Conservation (phyloP, 2,888 invertebrate genomes). For the Cheilosia soror region DNA sequence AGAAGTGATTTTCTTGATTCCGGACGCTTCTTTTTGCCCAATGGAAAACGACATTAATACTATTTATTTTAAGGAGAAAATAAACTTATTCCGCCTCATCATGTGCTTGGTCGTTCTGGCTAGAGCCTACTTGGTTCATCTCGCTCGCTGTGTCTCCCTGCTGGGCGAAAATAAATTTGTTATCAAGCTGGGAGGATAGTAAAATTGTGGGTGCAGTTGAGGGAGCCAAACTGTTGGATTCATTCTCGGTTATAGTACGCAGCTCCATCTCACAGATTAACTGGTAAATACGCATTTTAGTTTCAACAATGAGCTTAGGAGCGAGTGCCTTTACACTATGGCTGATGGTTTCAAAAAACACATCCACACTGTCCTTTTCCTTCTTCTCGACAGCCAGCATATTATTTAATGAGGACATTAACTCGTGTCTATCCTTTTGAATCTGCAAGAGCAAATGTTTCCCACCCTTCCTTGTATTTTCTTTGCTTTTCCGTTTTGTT, state of each 20-base stretch:
- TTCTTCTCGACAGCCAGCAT: slow-evolving; percentile 76
- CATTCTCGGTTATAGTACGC: slow-evolving; percentile 77
- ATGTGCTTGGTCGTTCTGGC: slow-evolving; percentile 45
- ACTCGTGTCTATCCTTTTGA: slow-evolving; percentile 81
- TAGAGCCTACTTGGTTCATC: slow-evolving; percentile 61
- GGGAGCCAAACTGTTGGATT: slow-evolving; percentile 19
- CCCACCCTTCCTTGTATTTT: slow-evolving; percentile 76
- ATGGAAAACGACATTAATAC: too few relatives aligned
- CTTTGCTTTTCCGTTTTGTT: slow-evolving; percentile 1
- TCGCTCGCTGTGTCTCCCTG: slow-evolving; percentile 15
- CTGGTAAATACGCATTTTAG: slow-evolving; percentile 78
- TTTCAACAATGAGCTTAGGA: slow-evolving; percentile 78
- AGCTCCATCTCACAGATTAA: slow-evolving; percentile 78
- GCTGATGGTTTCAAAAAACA: slow-evolving; percentile 78
- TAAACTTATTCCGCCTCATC: slow-evolving; percentile 33
- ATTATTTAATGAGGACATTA: slow-evolving; percentile 82
- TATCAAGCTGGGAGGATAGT: slow-evolving; percentile 27
- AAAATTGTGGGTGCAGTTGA: slow-evolving; percentile 9
- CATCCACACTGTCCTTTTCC: slow-evolving; percentile 79
- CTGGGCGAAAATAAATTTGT: slow-evolving; percentile 53
- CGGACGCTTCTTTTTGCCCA: too few relatives aligned
- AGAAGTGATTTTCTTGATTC: too few relatives aligned
- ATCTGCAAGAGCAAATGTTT: slow-evolving; percentile 79
- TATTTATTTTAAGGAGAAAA: too few relatives aligned
- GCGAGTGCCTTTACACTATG: slow-evolving; percentile 78